phyloP scores from a whole-genome alignment of 2,888 invertebrate species.

The Digitonthophagus gazella region DNA sequence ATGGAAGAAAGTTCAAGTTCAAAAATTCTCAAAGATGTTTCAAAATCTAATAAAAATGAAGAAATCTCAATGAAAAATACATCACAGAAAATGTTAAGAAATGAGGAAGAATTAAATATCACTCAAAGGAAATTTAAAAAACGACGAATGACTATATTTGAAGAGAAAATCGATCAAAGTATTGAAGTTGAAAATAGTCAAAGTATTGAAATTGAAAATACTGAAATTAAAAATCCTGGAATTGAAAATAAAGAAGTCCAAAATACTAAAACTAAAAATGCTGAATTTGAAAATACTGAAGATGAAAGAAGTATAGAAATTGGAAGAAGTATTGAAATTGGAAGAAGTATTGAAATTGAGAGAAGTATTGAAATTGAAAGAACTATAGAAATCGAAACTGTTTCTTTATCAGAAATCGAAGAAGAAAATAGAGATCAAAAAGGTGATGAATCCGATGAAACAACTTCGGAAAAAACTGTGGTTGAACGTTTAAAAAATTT shows the following conservation, averaged over 20 bases:
- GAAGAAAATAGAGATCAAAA: neutral
- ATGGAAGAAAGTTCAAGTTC: neutral
- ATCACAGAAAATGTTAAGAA: neutral
- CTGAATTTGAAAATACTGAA: neutral
- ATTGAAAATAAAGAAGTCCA: neutral
- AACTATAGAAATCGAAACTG: neutral
- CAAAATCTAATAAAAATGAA: neutral
- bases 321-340: neutral
- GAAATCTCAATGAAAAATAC: neutral
- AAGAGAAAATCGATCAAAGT: neutral
- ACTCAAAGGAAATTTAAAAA: neutral
- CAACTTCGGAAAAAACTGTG: no score
- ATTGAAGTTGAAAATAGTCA: neutral
- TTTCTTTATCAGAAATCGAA: neutral
- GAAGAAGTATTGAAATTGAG: neutral
- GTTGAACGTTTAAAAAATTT: neutral
- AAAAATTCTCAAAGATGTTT: neutral
- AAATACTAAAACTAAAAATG: constrained; percentile 16
- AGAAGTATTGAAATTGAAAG: neutral
- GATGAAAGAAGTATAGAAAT: neutral
- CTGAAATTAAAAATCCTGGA: neutral
- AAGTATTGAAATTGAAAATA: neutral
- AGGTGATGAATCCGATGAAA: neutral
- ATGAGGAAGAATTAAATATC: neutral
- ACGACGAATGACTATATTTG: neutral